phyloP scores from a whole-genome alignment of 1,140 invertebrate genomes.

The Trachymyrmex cornetzi region DNA sequence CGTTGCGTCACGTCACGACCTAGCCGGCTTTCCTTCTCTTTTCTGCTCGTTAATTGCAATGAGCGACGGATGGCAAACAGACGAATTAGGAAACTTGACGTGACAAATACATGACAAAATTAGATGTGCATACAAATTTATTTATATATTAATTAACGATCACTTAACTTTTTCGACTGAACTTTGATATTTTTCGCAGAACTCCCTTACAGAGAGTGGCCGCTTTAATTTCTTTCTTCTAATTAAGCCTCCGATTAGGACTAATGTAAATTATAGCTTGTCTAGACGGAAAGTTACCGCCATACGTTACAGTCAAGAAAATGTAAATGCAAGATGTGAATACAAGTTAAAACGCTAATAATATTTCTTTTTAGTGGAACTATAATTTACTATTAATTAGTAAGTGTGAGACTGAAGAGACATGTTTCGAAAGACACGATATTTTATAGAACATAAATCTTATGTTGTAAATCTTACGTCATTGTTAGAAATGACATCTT shows the following conservation, averaged over 20 bases:
- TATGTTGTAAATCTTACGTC: not conserved
- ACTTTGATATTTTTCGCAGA: conserved; percentile 2
- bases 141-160: not conserved
- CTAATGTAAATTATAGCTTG: conserved; percentile 32
- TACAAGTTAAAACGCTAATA: not conserved
- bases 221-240: not conserved
- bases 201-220: not conserved
- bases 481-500: not conserved
- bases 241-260: conserved; percentile 16
- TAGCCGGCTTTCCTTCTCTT: conserved; percentile 47
- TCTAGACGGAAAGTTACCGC: conserved; percentile 2
- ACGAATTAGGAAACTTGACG: conserved; percentile 56
- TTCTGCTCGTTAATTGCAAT: conserved; percentile 61
- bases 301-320: not conserved
- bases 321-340: conserved; percentile 8
- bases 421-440: not conserved
- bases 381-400: conserved; percentile 1
- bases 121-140: not conserved
- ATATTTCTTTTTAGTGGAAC: not conserved
- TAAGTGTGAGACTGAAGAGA: not conserved
- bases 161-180: not conserved
- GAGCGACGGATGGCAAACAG: conserved; percentile 30
- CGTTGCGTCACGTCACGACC: conserved; percentile 44
- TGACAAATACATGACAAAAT: not conserved
- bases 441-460: not conserved